A percentile compares a stretch with the other conserved stretches of the same genome.
These are phyloP conservation scores for Torymus tubicola DNA, from an alignment of 2,888 invertebrate genomes.

Conservation along the genomic window DNA sequence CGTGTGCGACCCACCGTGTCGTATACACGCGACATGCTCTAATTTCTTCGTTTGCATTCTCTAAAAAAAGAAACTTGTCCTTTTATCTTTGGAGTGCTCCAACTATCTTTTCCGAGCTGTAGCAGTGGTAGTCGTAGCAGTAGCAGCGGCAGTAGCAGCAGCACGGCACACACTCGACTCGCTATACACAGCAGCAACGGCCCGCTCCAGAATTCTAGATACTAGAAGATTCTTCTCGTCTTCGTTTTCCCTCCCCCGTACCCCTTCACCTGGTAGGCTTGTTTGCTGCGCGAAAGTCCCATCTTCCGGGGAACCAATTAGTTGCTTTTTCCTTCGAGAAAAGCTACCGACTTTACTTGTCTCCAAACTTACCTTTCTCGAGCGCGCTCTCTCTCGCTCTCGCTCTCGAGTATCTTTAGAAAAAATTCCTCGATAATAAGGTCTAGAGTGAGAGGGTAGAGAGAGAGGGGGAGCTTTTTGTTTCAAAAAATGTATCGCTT, in stretches of 20 bases:
- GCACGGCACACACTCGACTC: conserved; percentile 70
- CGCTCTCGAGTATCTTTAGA: conserved; percentile 45
- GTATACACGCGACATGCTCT: conserved; percentile 62
- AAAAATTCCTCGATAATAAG: conserved; percentile 54
- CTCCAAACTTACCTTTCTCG: conserved; percentile 45
- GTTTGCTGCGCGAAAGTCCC: conserved; percentile 71
- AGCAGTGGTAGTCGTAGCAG: background rate
- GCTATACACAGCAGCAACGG: conserved; percentile 52
- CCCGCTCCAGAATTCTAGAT: conserved; percentile 75
- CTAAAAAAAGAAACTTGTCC: conserved; percentile 70
- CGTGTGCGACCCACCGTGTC: conserved; percentile 58
- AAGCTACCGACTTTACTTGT: conserved; percentile 57
- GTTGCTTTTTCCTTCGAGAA: conserved; percentile 72
- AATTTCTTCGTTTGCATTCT: conserved; percentile 72
- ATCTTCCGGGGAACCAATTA: conserved; percentile 74
- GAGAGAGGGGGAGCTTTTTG: conserved; percentile 15
- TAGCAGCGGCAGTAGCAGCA: conserved; percentile 50
- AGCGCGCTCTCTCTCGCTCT: background rate
- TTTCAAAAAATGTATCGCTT: background rate
- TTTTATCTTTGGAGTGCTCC: conserved; percentile 71
- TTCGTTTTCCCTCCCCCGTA: conserved; percentile 56
- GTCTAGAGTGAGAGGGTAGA: background rate
- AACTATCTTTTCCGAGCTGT: conserved; percentile 70
- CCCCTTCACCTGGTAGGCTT: conserved; percentile 62
- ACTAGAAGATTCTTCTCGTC: conserved; percentile 67